Percentiles rank a stretch among this genome's conserved stretches.
Evolutionary conservation across 2,113 vertebrate genomes (phyloP).

Genomic region (Tupaia chinensis): DNA sequence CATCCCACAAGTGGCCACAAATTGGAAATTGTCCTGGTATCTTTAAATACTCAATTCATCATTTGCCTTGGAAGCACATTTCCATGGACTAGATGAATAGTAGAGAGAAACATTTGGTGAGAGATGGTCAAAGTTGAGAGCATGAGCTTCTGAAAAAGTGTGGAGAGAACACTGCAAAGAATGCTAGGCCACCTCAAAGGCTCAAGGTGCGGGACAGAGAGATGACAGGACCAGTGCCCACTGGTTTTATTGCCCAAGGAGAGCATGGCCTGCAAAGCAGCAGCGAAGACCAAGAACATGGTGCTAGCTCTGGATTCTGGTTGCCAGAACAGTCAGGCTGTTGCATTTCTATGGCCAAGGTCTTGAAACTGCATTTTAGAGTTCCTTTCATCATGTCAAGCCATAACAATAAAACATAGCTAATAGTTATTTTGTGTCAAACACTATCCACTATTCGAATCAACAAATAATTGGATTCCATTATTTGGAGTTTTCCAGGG

Average conservation of each 20-base stretch:
- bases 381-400: neutral
- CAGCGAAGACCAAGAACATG: rapidly evolving
- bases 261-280: rapidly evolving
- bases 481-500: neutral
- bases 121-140: neutral
- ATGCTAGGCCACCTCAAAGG: neutral
- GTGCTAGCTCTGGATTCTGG: rapidly evolving
- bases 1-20: neutral
- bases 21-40: neutral
- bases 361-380: rapidly evolving
- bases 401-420: neutral
- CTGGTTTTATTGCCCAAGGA: neutral
- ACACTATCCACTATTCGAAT: neutral
- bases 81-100: neutral
- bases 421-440: neutral
- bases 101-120: neutral
- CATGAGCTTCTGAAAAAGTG: neutral
- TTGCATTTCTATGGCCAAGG: rapidly evolving
- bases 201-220: neutral
- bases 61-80: neutral
- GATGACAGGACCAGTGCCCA: too few relatives aligned
- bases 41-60: neutral
- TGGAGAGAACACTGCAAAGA: neutral
- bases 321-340: rapidly evolving
- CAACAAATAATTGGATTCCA: neutral